These are phyloP conservation scores for Apeltes quadracus DNA, from an alignment of 2,113 vertebrate genomes.

Conservation along the genomic window DNA sequence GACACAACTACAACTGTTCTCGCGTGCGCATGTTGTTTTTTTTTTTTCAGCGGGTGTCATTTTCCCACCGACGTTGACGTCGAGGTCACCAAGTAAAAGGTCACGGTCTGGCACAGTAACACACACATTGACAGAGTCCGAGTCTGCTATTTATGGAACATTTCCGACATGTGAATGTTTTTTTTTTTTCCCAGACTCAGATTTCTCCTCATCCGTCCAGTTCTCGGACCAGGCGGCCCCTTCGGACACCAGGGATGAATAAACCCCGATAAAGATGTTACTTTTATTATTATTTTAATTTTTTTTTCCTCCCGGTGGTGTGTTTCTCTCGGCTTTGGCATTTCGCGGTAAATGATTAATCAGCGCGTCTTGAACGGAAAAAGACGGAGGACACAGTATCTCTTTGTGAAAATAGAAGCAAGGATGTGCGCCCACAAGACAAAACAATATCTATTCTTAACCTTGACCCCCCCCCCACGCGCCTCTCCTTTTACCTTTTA, in stretches of 20 bases:
- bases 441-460: slow-evolving; percentile 31
- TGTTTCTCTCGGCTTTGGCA: slow-evolving; percentile 72
- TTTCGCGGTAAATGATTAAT: slow-evolving; percentile 81
- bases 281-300: too few relatives aligned
- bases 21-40: neutral
- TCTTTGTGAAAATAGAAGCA: slow-evolving; percentile 38
- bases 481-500: slow-evolving; percentile 9
- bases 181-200: slow-evolving; percentile 45
- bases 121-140: slow-evolving; percentile 15
- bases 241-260: too few relatives aligned
- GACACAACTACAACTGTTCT: neutral
- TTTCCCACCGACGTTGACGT: neutral
- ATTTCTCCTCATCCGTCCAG: slow-evolving; percentile 51
- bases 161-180: slow-evolving; percentile 48
- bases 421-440: slow-evolving; percentile 23
- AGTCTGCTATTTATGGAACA: slow-evolving; percentile 37
- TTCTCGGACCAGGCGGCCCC: slow-evolving; percentile 64
- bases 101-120: slow-evolving; percentile 7
- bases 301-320: slow-evolving; percentile 57
- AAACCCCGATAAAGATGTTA: slow-evolving; percentile 66
- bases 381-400: slow-evolving; percentile 54
- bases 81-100: slow-evolving; percentile 28
- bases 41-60: slow-evolving; percentile 7
- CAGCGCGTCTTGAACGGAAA: slow-evolving; percentile 51
- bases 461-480: slow-evolving; percentile 1